Base-by-base conservation (phyloP, 2,113 vertebrate genomes). In the Varanus salvator region DNA sequence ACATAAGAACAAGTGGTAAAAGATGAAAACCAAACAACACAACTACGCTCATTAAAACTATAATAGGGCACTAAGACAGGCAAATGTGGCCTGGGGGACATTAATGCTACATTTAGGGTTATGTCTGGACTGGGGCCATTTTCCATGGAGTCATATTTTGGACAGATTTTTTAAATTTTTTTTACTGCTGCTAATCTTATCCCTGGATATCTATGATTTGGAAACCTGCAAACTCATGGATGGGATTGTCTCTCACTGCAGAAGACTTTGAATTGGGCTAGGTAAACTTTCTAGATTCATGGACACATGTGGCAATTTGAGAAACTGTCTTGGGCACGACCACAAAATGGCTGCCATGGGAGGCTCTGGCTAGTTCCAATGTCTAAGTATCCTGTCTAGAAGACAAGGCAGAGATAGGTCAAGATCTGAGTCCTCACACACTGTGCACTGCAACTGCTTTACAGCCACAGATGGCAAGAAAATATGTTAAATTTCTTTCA, bases 21-120 rank as follows among this genome's bases (percentile, higher is more conserved):
- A 29, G 72, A 89, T 66, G 57, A 84, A 89, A 86, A 74, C 50
- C 54, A 87, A 88, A 85, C 44, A 34, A 78, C 60, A 90, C 50
- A 90, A 60, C 23, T 57, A 52, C 54, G 29, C 44, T 90, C 50
- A 80, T 80, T 80, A 72, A 80, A 90, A 60, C 75, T 78, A n/a
- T n/a, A 85, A 77, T 69, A 72, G 78, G n/a, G 6, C 75, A 80
- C 48, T 7, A 3, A 31, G 60, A 66, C 27, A 57, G 50, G 25
- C 64, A 85, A 34, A 54, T 21, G 52, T 74, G 9, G 3, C 64
- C 19, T 1, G 4, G 64, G 64, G 68, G 76, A 31, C n/a, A 52
- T 44, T 80, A 21, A 90, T 80, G 27, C 75, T 80, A 60, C 78
- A 90, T 31, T 68, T 48, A 71, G n/a, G 4, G 83, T 31, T 52